Percentiles rank a stretch among this genome's conserved stretches.
Conservation (phyloP, 2,888 invertebrate species). For the Hermodice carunculata region DNA sequence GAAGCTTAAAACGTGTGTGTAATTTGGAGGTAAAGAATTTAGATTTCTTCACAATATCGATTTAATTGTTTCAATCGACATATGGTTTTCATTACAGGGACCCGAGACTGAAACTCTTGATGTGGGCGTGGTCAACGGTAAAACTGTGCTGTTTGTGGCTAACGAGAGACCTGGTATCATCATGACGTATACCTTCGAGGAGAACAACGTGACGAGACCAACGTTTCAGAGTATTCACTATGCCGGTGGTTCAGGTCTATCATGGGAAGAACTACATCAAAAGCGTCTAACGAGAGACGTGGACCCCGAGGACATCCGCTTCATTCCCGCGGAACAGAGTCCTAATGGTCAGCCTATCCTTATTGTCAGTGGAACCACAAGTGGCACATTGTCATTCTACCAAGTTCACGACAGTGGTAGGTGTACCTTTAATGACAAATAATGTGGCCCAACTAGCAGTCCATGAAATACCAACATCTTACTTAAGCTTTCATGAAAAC, state of each 20-base stretch:
- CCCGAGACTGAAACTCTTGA: constrained; percentile 50
- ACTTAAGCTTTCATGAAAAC: too few relatives aligned
- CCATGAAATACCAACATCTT: too few relatives aligned
- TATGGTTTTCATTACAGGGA: constrained; percentile 37
- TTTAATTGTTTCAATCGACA: too few relatives aligned
- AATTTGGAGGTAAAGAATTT: too few relatives aligned
- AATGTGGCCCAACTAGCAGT: too few relatives aligned
- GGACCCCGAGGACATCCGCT: constrained; percentile 49
- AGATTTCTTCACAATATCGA: too few relatives aligned
- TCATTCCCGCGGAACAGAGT: constrained; percentile 1
- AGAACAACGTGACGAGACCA: constrained; percentile 32
- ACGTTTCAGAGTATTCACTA: constrained; percentile 46
- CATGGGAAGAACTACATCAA: constrained; percentile 41
- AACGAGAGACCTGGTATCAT: constrained; percentile 53
- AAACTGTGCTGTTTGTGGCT: constrained; percentile 48
- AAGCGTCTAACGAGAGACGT: constrained; percentile 39
- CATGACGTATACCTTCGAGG: constrained; percentile 44
- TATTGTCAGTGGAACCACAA: constrained; percentile 16
- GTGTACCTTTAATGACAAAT: too few relatives aligned
- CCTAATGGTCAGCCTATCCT: constrained; percentile 15
- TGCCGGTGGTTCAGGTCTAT: constrained; percentile 33
- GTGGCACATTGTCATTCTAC: constrained; percentile 20
- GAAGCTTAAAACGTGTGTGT: too few relatives aligned
- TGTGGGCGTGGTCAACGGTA: constrained; percentile 40
- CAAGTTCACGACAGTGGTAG: constrained; percentile 7